Evolutionary conservation across 2,113 vertebrate species (phyloP).

Genomic region (Megaptera novaeangliae): DNA sequence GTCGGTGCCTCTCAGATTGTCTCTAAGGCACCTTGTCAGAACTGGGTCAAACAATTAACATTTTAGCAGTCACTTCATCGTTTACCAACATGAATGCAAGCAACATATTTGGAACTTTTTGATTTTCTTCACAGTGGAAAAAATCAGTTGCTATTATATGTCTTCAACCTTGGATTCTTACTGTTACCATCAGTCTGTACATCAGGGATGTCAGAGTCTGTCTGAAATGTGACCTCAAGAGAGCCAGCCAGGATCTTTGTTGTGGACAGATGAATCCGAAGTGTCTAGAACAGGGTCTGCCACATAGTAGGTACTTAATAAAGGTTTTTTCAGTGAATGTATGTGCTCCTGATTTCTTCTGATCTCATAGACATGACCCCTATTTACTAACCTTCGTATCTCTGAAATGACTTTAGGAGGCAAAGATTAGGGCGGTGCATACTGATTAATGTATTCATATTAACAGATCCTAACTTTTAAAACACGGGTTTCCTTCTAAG

Average conservation of each 20-base stretch:
- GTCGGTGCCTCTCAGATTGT: not conserved
- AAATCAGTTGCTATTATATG: not conserved
- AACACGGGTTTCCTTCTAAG: not conserved
- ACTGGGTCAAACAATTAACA: not conserved
- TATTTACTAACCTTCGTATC: not conserved
- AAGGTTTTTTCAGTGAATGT: not conserved
- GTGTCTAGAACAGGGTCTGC: not conserved
- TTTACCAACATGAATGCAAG: not conserved
- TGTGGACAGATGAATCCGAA: not conserved
- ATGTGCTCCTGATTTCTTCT: not conserved
- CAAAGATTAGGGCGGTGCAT: no score
- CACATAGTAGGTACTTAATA: not conserved
- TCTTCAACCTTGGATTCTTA: not conserved
- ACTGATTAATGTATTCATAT: not conserved
- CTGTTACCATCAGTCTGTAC: not conserved
- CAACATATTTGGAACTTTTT: not conserved
- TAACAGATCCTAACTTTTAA: not conserved
- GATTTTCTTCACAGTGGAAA: not conserved
- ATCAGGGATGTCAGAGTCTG: not conserved
- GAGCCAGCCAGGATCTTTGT: not conserved
- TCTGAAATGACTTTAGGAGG: not conserved
- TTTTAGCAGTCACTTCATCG: not conserved
- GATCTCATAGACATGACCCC: not conserved
- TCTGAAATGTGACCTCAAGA: not conserved
- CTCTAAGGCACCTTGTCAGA: not conserved